phyloP scores from a whole-genome alignment of 2,113 vertebrate species.

The Callocephalon fimbriatum region DNA sequence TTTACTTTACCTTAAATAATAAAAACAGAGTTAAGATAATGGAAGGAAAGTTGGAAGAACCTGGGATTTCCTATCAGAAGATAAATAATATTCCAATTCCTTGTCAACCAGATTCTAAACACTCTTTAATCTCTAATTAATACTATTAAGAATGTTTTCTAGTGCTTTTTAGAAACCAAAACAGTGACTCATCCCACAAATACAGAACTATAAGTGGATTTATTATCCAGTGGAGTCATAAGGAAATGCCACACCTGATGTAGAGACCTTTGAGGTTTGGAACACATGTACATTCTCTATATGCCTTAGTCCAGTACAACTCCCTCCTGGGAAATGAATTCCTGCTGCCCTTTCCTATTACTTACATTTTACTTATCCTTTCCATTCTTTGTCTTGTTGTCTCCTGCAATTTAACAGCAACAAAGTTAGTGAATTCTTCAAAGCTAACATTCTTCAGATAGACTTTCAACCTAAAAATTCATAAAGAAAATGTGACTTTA shows the following conservation, averaged over 20 bases:
- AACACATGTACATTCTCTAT: constrained; percentile 60
- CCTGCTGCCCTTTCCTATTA: constrained; percentile 68
- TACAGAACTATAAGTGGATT: constrained; percentile 66
- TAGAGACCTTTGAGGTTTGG: constrained; percentile 65
- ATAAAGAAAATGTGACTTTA: constrained; percentile 6
- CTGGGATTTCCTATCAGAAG: neutral
- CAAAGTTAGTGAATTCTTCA: constrained; percentile 69
- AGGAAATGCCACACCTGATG: constrained; percentile 79
- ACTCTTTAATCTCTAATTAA: constrained; percentile 47
- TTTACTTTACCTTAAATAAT: neutral
- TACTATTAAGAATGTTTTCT: constrained; percentile 42
- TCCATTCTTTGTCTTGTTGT: constrained; percentile 84
- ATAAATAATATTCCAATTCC: constrained; percentile 22
- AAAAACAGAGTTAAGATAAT: neutral
- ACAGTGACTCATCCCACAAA: constrained; percentile 70
- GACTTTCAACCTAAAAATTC: constrained; percentile 41
- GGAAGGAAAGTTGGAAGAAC: neutral
- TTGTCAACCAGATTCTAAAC: constrained; percentile 29
- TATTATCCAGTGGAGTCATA: constrained; percentile 67
- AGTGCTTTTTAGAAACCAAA: constrained; percentile 61
- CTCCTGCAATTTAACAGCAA: constrained; percentile 83
- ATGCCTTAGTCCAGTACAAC: constrained; percentile 28
- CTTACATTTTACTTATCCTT: constrained; percentile 91
- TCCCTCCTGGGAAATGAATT: constrained; percentile 71
- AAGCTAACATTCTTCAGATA: constrained; percentile 60